Evolutionary conservation across 2,113 vertebrate genomes (phyloP).

Genomic region (Jaculus jaculus): DNA sequence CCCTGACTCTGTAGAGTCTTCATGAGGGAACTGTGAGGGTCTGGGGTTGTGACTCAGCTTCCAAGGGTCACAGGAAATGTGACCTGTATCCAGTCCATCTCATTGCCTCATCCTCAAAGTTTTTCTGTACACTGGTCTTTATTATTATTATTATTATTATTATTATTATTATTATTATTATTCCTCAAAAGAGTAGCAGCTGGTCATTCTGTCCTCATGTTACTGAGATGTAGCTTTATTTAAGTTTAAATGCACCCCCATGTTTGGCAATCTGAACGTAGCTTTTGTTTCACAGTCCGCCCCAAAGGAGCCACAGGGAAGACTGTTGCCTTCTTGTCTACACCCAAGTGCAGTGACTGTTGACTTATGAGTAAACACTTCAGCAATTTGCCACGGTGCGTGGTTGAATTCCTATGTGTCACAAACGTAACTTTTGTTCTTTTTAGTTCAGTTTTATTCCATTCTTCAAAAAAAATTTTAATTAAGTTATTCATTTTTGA

Average conservation of each 20-base stretch:
- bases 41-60: background rate
- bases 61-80: background rate
- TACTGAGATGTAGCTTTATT: background rate
- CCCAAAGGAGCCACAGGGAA: background rate
- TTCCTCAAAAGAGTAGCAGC: background rate
- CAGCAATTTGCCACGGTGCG: background rate
- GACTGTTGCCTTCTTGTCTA: background rate
- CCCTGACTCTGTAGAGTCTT: too few relatives aligned
- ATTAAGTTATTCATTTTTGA: too few relatives aligned
- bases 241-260: background rate
- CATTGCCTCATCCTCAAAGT: background rate
- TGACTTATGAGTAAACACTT: background rate
- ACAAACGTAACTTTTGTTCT: background rate
- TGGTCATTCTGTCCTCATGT: fast-evolving
- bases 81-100: background rate
- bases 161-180: too few relatives aligned
- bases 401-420: background rate
- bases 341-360: background rate
- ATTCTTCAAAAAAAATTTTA: too few relatives aligned
- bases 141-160: too few relatives aligned
- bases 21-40: background rate
- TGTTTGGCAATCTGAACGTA: background rate
- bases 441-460: background rate
- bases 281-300: background rate
- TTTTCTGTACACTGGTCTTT: too few relatives aligned